Percentiles rank a stretch among this genome's conserved stretches.
These are phyloP conservation scores for Buphagus erythrorhynchus DNA, from an alignment of 2,797 vertebrate species.

Conservation along the genomic window DNA sequence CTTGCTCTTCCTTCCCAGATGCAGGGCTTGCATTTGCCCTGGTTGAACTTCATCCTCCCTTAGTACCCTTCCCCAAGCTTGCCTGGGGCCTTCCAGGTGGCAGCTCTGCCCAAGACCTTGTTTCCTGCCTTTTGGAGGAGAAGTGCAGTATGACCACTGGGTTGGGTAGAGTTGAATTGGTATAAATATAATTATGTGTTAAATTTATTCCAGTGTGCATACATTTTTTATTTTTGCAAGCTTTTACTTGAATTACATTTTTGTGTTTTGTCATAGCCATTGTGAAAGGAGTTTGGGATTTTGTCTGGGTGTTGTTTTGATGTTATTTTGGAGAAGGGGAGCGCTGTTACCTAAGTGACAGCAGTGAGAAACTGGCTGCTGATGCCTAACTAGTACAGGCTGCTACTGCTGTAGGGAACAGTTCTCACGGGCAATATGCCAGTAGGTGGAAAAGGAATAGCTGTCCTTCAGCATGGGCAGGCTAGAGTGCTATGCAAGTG, in stretches of 20 bases:
- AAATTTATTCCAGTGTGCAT: neutral
- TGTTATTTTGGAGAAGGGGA: neutral
- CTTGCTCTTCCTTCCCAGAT: neutral
- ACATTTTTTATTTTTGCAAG: neutral
- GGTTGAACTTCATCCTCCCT: neutral
- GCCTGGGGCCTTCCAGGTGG: neutral
- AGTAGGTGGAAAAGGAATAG: neutral
- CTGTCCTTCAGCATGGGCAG: neutral
- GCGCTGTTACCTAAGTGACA: neutral
- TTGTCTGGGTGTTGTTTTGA: neutral
- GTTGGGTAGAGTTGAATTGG: neutral
- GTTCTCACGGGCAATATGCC: fast-evolving
- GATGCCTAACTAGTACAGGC: neutral
- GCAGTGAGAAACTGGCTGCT: neutral
- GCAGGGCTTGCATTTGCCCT: neutral
- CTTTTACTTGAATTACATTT: neutral
- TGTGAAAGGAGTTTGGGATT: neutral
- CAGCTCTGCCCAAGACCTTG: neutral
- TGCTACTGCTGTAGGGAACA: neutral
- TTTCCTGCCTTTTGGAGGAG: neutral
- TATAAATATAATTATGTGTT: neutral
- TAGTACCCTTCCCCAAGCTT: neutral
- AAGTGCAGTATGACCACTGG: neutral
- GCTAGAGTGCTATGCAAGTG: neutral
- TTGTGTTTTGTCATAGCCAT: neutral